Evolutionary conservation across 2,797 vertebrate genomes (phyloP).

Genomic region (Iguana delicatissima): DNA sequence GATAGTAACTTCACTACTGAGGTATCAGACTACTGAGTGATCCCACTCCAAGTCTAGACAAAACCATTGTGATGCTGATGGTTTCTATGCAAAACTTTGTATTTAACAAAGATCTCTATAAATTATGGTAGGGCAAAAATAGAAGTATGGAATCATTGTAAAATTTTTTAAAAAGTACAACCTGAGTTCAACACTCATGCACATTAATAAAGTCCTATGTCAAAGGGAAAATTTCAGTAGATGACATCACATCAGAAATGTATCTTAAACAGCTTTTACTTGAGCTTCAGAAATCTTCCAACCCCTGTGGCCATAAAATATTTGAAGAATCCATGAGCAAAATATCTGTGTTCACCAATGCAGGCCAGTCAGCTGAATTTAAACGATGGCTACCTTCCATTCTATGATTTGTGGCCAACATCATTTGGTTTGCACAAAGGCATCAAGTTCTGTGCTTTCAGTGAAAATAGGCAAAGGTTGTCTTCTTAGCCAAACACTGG

Average conservation of each 20-base stretch:
- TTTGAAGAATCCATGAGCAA: slow-evolving; percentile 58
- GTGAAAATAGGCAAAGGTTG: slow-evolving; percentile 65
- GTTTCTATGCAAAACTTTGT: neutral
- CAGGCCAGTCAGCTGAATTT: slow-evolving; percentile 62
- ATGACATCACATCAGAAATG: slow-evolving; percentile 2
- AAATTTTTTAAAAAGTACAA: neutral
- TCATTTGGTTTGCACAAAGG: slow-evolving; percentile 55
- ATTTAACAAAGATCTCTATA: neutral
- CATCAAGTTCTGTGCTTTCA: slow-evolving; percentile 63
- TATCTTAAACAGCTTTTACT: slow-evolving; percentile 15
- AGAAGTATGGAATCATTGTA: neutral
- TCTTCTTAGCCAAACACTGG: slow-evolving; percentile 62
- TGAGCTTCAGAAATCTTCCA: slow-evolving; percentile 42
- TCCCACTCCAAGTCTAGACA: neutral
- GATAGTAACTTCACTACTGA: neutral
- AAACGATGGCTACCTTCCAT: slow-evolving; percentile 42
- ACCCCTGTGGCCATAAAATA: slow-evolving; percentile 46
- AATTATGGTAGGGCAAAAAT: neutral
- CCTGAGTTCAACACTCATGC: neutral
- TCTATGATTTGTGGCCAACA: slow-evolving; percentile 40
- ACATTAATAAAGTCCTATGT: neutral
- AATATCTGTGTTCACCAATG: slow-evolving; percentile 34
- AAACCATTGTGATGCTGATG: neutral
- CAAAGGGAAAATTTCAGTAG: neutral
- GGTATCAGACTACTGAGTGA: neutral